Conservation (phyloP, 1,140 invertebrate genomes). For the Orius insidiosus region DNA sequence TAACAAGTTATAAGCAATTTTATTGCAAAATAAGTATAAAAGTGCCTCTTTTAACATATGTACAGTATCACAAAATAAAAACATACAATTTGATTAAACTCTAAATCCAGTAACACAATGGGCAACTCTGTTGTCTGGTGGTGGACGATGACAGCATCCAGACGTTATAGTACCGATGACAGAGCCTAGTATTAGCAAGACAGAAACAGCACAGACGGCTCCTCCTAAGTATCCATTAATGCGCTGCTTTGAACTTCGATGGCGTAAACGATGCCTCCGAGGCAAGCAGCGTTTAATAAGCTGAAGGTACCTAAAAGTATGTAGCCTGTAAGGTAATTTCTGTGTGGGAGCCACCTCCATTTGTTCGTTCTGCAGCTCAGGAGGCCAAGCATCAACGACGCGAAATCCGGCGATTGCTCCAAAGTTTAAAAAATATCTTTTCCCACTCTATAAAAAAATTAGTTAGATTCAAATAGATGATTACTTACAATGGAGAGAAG, state of each 20-base stretch:
- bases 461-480: not conserved
- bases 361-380: constrained; percentile 41
- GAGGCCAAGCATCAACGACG: constrained; percentile 40
- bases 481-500: constrained; percentile 13
- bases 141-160: constrained; percentile 36
- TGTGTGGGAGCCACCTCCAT: constrained; percentile 44
- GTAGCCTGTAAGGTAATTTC: constrained; percentile 50
- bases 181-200: constrained; percentile 47
- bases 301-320: constrained; percentile 47
- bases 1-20: too few species aligned
- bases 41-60: too few species aligned
- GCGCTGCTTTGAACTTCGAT: constrained; percentile 44
- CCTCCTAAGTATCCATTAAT: constrained; percentile 54
- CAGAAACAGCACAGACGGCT: constrained; percentile 52
- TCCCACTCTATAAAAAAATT: constrained; percentile 32
- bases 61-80: too few species aligned
- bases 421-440: constrained; percentile 47
- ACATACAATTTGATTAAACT: constrained; percentile 14
- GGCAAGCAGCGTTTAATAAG: constrained; percentile 44
- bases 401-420: constrained; percentile 45
- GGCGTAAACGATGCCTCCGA: constrained; percentile 45
- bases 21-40: too few species aligned
- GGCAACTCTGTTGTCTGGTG: constrained; percentile 21
- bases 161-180: constrained; percentile 46
- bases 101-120: constrained; percentile 20